Evolutionary conservation across 1,140 invertebrate genomes (phyloP).

Genomic region (Onthophagus taurus): DNA sequence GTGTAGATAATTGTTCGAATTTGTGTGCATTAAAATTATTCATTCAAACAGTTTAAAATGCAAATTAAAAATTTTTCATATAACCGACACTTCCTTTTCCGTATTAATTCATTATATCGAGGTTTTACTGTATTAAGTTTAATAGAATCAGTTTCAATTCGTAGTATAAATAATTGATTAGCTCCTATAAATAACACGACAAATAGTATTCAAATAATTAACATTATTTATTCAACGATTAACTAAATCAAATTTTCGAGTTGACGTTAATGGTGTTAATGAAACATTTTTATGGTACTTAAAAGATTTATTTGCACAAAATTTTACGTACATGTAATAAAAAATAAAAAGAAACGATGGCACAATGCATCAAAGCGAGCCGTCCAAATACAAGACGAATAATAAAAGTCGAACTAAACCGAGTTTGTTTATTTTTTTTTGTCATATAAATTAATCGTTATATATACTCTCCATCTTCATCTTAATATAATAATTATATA

Average conservation of each 20-base stretch:
- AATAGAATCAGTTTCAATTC: no score
- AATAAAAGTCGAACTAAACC: background rate
- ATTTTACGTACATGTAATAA: slow-evolving; percentile 16
- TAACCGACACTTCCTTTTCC: no score
- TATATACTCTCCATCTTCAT: no score
- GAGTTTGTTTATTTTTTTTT: background rate
- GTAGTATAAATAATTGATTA: no score
- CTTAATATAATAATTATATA: no score
- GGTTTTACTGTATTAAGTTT: no score
- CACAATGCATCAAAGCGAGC: slow-evolving; percentile 26
- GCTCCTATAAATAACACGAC: no score
- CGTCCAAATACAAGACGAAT: slow-evolving; percentile 19
- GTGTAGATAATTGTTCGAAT: no score
- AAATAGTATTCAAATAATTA: background rate
- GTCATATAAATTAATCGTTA: slow-evolving; percentile 2
- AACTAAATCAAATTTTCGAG: background rate
- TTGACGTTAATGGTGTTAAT: background rate
- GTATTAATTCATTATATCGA: no score
- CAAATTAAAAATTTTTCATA: no score
- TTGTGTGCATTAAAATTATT: no score
- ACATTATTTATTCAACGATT: background rate
- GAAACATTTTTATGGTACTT: background rate
- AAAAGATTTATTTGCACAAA: slow-evolving; percentile 14
- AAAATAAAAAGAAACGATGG: slow-evolving; percentile 23
- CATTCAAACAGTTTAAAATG: no score